Conservation (phyloP, 2,888 invertebrate species). For the Leucozona laternaria region DNA sequence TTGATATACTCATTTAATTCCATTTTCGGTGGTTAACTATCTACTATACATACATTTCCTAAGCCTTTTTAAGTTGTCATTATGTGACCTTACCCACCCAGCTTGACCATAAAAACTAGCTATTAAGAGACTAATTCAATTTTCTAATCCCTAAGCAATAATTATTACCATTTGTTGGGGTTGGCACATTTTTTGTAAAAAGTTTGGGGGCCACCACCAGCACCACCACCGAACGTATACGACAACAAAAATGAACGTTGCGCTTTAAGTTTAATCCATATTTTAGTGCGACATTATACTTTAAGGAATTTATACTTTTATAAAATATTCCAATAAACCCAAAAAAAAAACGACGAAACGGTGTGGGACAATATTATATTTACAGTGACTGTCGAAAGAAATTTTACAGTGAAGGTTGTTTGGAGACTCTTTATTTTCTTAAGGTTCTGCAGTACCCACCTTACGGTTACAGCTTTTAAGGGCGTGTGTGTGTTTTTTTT, state of each 20-base stretch:
- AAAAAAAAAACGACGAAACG: neutral
- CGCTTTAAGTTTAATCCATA: slow-evolving; percentile 58
- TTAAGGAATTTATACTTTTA: slow-evolving; percentile 56
- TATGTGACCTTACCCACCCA: slow-evolving; percentile 32
- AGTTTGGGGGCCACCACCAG: slow-evolving; percentile 17
- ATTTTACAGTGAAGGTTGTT: neutral
- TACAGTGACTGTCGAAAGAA: neutral
- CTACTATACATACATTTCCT: neutral
- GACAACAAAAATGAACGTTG: neutral
- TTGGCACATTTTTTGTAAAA: slow-evolving; percentile 46
- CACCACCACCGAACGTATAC: neutral
- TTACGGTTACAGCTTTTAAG: no score
- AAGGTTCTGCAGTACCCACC: no score
- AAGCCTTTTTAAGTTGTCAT: slow-evolving; percentile 24
- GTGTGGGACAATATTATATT: neutral
- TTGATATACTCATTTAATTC: slow-evolving; percentile 16
- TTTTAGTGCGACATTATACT: slow-evolving; percentile 61
- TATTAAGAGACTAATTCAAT: slow-evolving; percentile 68
- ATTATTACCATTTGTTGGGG: slow-evolving; percentile 46
- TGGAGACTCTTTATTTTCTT: no score
- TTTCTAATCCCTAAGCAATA: slow-evolving; percentile 70
- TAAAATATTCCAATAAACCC: slow-evolving; percentile 53
- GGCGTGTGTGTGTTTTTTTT: no score
- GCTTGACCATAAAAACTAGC: slow-evolving; percentile 31
- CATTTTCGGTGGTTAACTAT: neutral